These are phyloP conservation scores for Semnornis frantzii DNA, from an alignment of 2,113 vertebrate genomes.

Conservation along the genomic window DNA sequence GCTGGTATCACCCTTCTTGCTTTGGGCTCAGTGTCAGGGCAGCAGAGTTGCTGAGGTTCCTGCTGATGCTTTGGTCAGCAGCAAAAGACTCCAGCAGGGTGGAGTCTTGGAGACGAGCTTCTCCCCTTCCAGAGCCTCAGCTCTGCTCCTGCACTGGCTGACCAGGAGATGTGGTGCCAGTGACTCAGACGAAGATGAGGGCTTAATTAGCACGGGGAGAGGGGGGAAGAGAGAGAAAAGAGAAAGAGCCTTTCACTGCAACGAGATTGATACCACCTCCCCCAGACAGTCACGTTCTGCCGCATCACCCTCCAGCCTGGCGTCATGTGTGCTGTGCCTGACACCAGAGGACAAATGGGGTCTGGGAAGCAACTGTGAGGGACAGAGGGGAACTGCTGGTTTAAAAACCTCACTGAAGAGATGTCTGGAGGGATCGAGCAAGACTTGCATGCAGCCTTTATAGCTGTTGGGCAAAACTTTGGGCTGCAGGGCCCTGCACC, in stretches of 20 bases:
- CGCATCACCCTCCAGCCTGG: slow-evolving; percentile 52
- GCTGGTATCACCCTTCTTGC: not conserved
- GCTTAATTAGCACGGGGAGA: slow-evolving; percentile 64
- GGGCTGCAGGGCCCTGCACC: not conserved
- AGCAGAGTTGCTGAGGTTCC: not conserved
- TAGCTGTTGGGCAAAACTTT: not conserved
- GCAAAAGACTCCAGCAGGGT: accelerated
- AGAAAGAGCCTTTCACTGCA: slow-evolving; percentile 38
- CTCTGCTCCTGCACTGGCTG: slow-evolving; percentile 43
- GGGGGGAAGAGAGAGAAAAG: slow-evolving; percentile 31
- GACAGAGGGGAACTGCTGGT: slow-evolving; percentile 11
- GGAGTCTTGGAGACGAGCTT: not conserved
- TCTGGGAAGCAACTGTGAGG: not conserved
- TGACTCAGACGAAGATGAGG: slow-evolving; percentile 72
- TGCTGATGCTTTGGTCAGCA: accelerated
- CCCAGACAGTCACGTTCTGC: slow-evolving; percentile 73
- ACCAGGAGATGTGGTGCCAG: slow-evolving; percentile 50
- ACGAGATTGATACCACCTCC: slow-evolving; percentile 56
- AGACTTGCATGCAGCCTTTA: not conserved
- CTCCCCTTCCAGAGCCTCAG: not conserved
- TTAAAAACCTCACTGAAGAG: slow-evolving; percentile 51
- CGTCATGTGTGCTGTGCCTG: not conserved
- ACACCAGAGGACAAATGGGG: slow-evolving; percentile 23
- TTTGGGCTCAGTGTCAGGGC: not conserved
- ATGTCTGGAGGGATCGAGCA: not conserved